Evolutionary conservation across 2,888 invertebrate genomes (phyloP).

Genomic region (Ectemnius lituratus): DNA sequence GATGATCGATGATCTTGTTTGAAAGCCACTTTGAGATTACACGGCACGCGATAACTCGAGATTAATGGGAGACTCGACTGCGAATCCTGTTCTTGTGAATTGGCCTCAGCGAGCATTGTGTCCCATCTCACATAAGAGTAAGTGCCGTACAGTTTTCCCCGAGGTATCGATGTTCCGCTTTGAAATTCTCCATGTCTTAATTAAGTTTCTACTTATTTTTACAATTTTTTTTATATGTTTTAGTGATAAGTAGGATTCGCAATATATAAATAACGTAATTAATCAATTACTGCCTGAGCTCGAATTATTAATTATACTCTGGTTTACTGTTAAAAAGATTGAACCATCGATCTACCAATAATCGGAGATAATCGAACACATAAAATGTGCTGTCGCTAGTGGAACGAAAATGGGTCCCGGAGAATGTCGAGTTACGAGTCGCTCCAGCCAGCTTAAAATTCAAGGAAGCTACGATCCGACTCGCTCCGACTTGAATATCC

Average conservation of each 20-base stretch:
- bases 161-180: no score
- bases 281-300: no score
- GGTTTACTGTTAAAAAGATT: conserved; percentile 48
- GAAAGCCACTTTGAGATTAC: conserved; percentile 19
- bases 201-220: no score
- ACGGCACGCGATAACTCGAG: conserved; percentile 1
- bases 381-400: conserved; percentile 22
- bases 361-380: conserved; percentile 32
- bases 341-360: conserved; percentile 24
- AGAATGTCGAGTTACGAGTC: conserved; percentile 61
- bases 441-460: conserved; percentile 65
- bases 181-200: no score
- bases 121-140: no score
- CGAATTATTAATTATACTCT: no score
- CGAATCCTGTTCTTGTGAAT: no score
- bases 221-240: no score
- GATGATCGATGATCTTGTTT: conserved; percentile 36
- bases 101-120: no score
- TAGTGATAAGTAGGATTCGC: no score
- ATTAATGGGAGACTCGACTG: not conserved
- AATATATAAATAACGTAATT: no score
- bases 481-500: conserved; percentile 62
- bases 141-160: no score
- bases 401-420: conserved; percentile 22
- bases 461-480: conserved; percentile 45